Percentiles rank a stretch among this genome's conserved stretches.
phyloP scores from a whole-genome alignment of 2,888 invertebrate genomes.

The Liodrosophila aerea region DNA sequence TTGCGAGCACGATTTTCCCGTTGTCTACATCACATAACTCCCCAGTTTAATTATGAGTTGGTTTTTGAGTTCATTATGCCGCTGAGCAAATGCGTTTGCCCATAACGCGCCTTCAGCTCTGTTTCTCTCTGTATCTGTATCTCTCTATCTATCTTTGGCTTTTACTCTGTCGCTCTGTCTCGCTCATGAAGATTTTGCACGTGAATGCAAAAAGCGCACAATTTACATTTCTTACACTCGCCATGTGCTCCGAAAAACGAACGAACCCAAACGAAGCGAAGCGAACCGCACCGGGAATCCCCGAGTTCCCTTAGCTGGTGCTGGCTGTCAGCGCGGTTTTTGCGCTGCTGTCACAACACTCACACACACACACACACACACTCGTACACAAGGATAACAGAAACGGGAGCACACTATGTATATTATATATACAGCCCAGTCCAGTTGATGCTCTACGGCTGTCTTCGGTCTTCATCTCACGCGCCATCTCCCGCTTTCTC shows the following conservation, averaged over 20 bases:
- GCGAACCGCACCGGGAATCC: constrained; percentile 36
- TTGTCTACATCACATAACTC: constrained; percentile 74
- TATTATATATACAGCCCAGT: neutral
- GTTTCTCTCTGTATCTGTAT: neutral
- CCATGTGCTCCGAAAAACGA: constrained; percentile 35
- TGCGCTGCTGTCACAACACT: constrained; percentile 73
- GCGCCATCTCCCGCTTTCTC: neutral
- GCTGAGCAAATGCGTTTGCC: constrained; percentile 55
- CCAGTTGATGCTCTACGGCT: constrained; percentile 47
- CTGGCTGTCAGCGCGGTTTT: constrained; percentile 72
- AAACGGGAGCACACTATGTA: constrained; percentile 24
- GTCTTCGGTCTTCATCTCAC: constrained; percentile 15
- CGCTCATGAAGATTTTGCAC: constrained; percentile 73
- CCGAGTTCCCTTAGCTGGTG: constrained; percentile 59
- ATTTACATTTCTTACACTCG: constrained; percentile 75
- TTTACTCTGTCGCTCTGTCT: constrained; percentile 19
- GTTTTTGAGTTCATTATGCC: constrained; percentile 72
- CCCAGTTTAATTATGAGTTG: constrained; percentile 77
- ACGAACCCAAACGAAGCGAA: constrained; percentile 4
- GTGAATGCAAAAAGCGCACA: constrained; percentile 74
- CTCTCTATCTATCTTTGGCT: neutral
- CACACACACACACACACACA: constrained; percentile 29
- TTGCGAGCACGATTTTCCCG: no score
- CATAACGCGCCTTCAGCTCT: constrained; percentile 21
- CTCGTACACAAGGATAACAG: constrained; percentile 26